Evolutionary conservation across 2,888 invertebrate species (phyloP).

Genomic region (Harpalus rubripes): DNA sequence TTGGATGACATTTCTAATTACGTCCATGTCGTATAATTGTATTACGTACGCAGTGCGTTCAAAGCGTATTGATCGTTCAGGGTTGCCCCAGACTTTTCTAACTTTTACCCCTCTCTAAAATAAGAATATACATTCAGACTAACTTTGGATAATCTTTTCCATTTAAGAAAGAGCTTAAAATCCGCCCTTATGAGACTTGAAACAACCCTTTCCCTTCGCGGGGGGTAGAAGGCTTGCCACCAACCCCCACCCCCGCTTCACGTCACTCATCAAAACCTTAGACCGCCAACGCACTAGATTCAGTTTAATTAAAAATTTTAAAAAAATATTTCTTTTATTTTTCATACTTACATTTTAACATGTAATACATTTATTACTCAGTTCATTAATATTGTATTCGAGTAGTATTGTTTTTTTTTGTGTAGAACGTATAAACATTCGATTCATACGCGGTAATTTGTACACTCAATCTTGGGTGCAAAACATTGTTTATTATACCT

Average conservation of each 20-base stretch:
- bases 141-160: constrained; percentile 75
- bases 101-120: constrained; percentile 73
- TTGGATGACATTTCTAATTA: constrained; percentile 74
- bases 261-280: background rate
- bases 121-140: constrained; percentile 74
- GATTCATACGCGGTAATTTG: no score
- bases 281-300: no score
- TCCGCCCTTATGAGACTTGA: constrained; percentile 71
- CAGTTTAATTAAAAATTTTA: no score
- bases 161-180: constrained; percentile 73
- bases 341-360: no score
- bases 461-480: no score
- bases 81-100: constrained; percentile 68
- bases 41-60: constrained; percentile 73
- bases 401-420: no score
- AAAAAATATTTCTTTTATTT: no score
- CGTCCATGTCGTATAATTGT: constrained; percentile 75
- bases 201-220: constrained; percentile 71
- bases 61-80: constrained; percentile 74
- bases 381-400: no score
- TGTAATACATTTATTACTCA: no score
- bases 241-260: background rate
- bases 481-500: no score
- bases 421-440: no score
- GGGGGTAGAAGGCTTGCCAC: constrained; percentile 17